Percentiles rank a stretch among this genome's conserved stretches.
Conservation (phyloP, 2,113 vertebrate species). For the Peromyscus polionotus region DNA sequence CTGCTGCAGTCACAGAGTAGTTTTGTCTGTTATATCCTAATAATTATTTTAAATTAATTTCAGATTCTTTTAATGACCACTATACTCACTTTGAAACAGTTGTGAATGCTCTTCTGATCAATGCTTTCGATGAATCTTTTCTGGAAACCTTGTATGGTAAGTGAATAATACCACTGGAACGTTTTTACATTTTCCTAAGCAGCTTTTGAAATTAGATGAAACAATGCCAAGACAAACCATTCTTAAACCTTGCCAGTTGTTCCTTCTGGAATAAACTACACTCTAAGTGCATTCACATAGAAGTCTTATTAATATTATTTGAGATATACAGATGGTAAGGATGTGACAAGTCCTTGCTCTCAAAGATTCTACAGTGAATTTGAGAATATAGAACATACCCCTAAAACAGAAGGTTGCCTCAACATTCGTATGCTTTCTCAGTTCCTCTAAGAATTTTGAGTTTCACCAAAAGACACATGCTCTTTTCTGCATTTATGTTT, state of each 20-base stretch:
- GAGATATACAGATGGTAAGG: slow-evolving; percentile 9
- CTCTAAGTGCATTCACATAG: slow-evolving; percentile 1
- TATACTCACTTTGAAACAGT: slow-evolving; percentile 90
- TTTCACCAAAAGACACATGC: neutral
- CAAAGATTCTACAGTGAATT: neutral
- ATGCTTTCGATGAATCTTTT: slow-evolving; percentile 89
- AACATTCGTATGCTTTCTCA: neutral
- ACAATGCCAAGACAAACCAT: slow-evolving; percentile 6
- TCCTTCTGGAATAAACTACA: slow-evolving; percentile 13
- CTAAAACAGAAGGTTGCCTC: neutral
- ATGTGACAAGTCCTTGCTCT: neutral
- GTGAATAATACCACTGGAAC: slow-evolving; percentile 69
- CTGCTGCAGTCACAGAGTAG: neutral
- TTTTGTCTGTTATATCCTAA: slow-evolving; percentile 53
- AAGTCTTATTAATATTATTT: neutral
- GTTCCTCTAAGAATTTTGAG: neutral
- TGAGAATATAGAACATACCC: neutral
- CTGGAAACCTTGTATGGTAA: slow-evolving; percentile 91
- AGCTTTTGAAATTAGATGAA: slow-evolving; percentile 33
- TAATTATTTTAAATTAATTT: slow-evolving; percentile 77
- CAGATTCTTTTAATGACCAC: slow-evolving; percentile 87
- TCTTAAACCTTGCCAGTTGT: neutral
- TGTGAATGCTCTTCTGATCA: slow-evolving; percentile 92
- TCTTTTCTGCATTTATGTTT: neutral
- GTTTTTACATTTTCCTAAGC: neutral